Evolutionary conservation across 2,797 vertebrate species (phyloP), one percentile per base, ranked within the genome.

Genomic region (Enteromius paludinosus): DNA sequence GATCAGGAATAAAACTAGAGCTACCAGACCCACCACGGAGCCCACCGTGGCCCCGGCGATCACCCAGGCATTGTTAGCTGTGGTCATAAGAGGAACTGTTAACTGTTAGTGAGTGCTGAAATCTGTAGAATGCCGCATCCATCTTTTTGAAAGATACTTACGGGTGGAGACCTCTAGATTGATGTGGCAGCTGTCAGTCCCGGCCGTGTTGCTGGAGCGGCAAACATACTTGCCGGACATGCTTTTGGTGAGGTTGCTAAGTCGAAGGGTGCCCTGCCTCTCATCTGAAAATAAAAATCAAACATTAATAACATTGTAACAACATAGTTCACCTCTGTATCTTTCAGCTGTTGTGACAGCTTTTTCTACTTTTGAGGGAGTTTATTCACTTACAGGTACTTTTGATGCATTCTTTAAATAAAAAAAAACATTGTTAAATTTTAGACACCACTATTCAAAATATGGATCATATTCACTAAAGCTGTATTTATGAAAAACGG

Each of bases 221-320:
- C 98, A 99, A 85, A 96, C 78, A 66, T 99, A 99, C 88, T 95
- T 92, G 65, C 98, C 98, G 0, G 97, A 96, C 96, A 97, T 97
- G 84, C 94, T 93, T 78, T 93, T 90, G 33, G 96, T 96, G 85
- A 99, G 95, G 91, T 99, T 99, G 85, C 88, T 97, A 83, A 99
- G 92, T 70, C 87, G 93, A 86, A 99, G 95, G 65, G 95, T 97
- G 71, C 98, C 98, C 56, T 94, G 93, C 82, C 90, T 87, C 89
- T 95, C 94, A 79, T 96, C 95, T 96, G 92, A 62, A 87, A 87
- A 23, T 33, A 73, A 4, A 61, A 69, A 20, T 23, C 59, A 28
- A 64, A 15, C 56, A 47, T 30, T 62, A 14, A 47, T 8, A 15
- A 25, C 0, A 5, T 7, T 17, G 25, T 30, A 28, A 45, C 89